Conservation (phyloP, 1,140 invertebrate species). For the Brachionus sp. region DNA sequence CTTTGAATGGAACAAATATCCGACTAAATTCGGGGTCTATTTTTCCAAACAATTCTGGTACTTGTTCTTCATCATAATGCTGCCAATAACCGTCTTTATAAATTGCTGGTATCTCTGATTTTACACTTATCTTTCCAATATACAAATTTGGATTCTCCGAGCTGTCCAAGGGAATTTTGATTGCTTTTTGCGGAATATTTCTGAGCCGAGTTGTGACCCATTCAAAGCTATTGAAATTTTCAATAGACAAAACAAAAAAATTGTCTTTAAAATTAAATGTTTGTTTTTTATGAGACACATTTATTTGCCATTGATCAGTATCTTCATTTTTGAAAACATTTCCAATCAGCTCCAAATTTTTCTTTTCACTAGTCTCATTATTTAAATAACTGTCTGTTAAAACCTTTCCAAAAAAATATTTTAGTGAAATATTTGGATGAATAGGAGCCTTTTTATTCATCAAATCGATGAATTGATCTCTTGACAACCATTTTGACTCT, state of each 20-base stretch:
- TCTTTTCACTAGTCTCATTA: not conserved
- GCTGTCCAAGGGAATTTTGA: not conserved
- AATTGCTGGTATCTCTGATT: not conserved
- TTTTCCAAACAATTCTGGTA: slow-evolving; percentile 22
- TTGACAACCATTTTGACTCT: not conserved
- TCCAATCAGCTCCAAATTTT: not conserved
- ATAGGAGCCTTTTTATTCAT: not conserved
- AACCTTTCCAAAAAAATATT: not conserved
- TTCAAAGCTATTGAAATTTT: not conserved
- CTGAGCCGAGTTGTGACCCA: not conserved
- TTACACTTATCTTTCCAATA: not conserved
- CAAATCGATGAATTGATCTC: not conserved
- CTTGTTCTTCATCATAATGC: slow-evolving; percentile 15
- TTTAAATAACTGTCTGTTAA: not conserved
- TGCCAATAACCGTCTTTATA: slow-evolving; percentile 16
- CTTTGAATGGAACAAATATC: not conserved
- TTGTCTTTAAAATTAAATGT: not conserved
- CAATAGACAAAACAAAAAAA: not conserved
- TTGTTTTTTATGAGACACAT: not conserved
- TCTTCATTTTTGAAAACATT: not conserved
- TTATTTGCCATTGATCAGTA: not conserved
- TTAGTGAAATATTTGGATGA: not conserved
- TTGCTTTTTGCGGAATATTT: not conserved
- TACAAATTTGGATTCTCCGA: not conserved
- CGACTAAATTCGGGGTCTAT: slow-evolving; percentile 18